Evolutionary conservation across 2,797 vertebrate species (phyloP).

Genomic region (Catostomus latipinnis): DNA sequence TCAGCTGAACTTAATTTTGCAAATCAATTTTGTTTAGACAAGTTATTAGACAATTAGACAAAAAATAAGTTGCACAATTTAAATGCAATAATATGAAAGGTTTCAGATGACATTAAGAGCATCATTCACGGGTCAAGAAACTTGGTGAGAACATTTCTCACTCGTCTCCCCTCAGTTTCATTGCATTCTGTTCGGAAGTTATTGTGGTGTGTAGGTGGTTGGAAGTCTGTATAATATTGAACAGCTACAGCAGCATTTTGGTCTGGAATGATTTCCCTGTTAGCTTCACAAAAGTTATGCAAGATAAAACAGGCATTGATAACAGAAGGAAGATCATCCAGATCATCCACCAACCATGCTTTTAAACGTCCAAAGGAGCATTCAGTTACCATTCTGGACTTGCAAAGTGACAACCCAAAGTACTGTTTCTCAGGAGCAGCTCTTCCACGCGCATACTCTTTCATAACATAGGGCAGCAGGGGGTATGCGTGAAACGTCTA

Average conservation of each 20-base stretch:
- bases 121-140: constrained; percentile 40
- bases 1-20: no score
- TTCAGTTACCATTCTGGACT: no score
- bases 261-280: constrained; percentile 24
- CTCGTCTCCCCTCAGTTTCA: constrained; percentile 40
- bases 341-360: no score
- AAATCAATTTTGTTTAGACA: no score
- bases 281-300: constrained; percentile 40
- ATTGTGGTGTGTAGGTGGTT: constrained; percentile 28
- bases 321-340: no score
- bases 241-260: background rate
- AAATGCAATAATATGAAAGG: background rate
- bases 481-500: no score
- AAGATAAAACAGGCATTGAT: no score
- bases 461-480: no score
- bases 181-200: constrained; percentile 19
- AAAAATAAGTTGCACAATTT: background rate
- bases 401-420: no score
- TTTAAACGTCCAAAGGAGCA: no score
- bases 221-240: constrained; percentile 1
- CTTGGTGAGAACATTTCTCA: constrained; percentile 41
- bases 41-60: background rate
- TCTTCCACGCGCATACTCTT: no score
- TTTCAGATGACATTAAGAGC: background rate
- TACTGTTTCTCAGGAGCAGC: no score